Evolutionary conservation across 1,140 invertebrate species (phyloP), one percentile per base, ranked within the genome.

Genomic region (Eubasilissa regina): DNA sequence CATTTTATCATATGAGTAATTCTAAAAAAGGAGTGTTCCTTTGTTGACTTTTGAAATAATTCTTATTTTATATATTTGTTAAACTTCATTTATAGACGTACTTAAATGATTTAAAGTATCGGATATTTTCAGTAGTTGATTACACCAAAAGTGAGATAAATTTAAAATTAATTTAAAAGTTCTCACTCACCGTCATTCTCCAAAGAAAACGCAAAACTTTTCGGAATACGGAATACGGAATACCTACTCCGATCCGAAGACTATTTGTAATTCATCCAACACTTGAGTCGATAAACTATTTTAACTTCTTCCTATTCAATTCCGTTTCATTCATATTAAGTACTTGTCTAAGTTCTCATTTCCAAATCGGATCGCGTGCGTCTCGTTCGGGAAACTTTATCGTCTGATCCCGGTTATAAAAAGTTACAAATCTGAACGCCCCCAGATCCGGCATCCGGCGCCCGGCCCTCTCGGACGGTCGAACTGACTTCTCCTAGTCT

Each of bases 381-480:
- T 77, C 78, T 80, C 81, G 75, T 80, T 82, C 76, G 48, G 35
- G 48, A 80, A 82, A 82, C 45, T 82, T 82, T 80, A 80, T 82
- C 78, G 62, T 21, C 72, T 80, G 75, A 80, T 80, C 81, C 78
- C 81, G 70, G 81, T 80, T 82, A 80, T 82, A 82, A 82, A 80
- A 82, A 82, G 78, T 82, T 80, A 80, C 81, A 82, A 82, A 82
- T 82, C 81, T 82, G 80, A 66, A 81, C 77, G 43, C 35, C 44
- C 15, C 17, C 21, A 51, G 45, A 64, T 48, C n/a, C n/a, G n/a
- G n/a, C n/a, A n/a, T n/a, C n/a, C n/a, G 25, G 1, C 6, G 25
- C 25, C 66, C 64, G 11, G 48, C 68, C 51, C 48, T 53, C 17
- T 11, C 45, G 15, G 44, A 43, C 44, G 47, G 15, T 25, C 17